A percentile compares a stretch with the other conserved stretches of the same genome.
These are phyloP conservation scores for Germaria angustata DNA, from an alignment of 2,888 invertebrate species.

Conservation along the genomic window DNA sequence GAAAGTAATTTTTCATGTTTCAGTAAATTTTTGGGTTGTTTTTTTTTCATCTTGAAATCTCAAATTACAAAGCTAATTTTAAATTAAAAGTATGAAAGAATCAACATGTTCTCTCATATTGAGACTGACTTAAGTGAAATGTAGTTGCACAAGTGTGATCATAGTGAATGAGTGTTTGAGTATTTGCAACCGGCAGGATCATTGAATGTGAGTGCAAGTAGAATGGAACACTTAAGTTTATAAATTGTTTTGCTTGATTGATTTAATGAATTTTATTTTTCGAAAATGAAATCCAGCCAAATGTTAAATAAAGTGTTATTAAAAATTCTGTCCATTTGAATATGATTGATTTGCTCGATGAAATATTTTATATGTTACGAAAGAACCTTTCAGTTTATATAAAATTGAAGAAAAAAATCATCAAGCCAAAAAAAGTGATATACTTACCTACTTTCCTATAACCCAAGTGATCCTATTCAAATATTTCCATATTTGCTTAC, in stretches of 20 bases:
- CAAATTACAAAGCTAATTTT: conserved; percentile 68
- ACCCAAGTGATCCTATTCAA: conserved; percentile 44
- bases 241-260: conserved; percentile 68
- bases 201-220: not conserved
- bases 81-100: conserved; percentile 19
- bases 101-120: conserved; percentile 38
- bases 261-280: conserved; percentile 57
- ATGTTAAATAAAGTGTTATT: not conserved
- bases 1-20: conserved; percentile 59
- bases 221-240: conserved; percentile 33
- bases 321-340: not conserved
- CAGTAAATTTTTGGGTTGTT: conserved; percentile 9
- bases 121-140: not conserved
- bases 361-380: conserved; percentile 27
- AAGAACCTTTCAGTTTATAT: not conserved
- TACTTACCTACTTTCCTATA: not conserved
- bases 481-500: conserved; percentile 2
- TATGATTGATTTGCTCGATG: conserved; percentile 54
- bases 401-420: not conserved
- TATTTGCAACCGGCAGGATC: conserved; percentile 40
- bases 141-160: conserved; percentile 56
- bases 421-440: too few species aligned
- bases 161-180: not conserved
- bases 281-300: not conserved
- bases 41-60: conserved; percentile 36